Conservation (phyloP, 1,140 invertebrate genomes). For the Lithobius niger region DNA sequence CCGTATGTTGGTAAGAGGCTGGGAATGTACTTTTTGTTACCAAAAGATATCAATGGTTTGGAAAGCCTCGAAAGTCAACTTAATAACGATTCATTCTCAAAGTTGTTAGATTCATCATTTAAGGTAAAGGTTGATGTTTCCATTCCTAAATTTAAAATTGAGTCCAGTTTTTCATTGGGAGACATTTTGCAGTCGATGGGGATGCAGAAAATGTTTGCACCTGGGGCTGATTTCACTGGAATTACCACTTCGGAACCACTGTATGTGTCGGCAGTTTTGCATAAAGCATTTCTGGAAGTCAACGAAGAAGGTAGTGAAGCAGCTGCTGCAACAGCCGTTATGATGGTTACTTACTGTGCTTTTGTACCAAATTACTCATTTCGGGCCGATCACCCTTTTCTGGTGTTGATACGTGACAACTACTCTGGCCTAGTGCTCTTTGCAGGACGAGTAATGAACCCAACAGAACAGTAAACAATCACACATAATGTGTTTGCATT, state of each 20-base stretch:
- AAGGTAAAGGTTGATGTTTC: conserved; percentile 64
- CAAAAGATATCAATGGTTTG: conserved; percentile 42
- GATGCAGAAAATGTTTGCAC: conserved; percentile 46
- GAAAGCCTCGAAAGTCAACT: conserved; percentile 26
- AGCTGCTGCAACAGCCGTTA: conserved; percentile 47
- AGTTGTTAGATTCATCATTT: too few relatives aligned
- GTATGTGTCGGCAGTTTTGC: conserved; percentile 40
- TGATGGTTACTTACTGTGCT: too few relatives aligned
- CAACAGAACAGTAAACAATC: too few relatives aligned
- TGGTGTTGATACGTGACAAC: too few relatives aligned
- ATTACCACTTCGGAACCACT: conserved; percentile 38
- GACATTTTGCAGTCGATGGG: conserved; percentile 50
- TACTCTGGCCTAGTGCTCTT: too few relatives aligned
- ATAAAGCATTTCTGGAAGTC: conserved; percentile 63
- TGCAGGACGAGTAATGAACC: too few relatives aligned
- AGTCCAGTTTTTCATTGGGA: conserved; percentile 47
- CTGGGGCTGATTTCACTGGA: conserved; percentile 45
- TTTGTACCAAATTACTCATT: too few relatives aligned
- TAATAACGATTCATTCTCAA: too few relatives aligned
- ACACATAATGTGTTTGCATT: too few relatives aligned
- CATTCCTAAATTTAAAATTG: conserved; percentile 69
- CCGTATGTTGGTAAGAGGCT: conserved; percentile 43
- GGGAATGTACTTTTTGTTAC: conserved; percentile 43
- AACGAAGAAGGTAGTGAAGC: conserved; percentile 69
- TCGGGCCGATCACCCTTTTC: too few relatives aligned